phyloP scores from a whole-genome alignment of 2,888 invertebrate species.

The Podotricha telesiphe region DNA sequence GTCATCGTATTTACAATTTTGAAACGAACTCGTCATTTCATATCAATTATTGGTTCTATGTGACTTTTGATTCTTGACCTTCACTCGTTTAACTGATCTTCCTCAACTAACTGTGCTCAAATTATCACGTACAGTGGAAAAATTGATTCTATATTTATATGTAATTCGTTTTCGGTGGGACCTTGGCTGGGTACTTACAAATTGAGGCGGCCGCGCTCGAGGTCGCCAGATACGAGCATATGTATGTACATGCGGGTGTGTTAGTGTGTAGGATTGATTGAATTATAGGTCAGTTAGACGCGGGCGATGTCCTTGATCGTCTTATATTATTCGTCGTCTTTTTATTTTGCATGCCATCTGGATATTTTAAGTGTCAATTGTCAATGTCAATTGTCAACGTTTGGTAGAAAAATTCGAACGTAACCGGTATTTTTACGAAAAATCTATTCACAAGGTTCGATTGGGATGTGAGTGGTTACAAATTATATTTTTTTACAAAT shows the following conservation, averaged over 20 bases:
- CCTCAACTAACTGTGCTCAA: conserved; percentile 43
- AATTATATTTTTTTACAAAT: too few species aligned
- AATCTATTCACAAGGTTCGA: too few species aligned
- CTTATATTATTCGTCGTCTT: background rate
- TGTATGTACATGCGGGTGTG: conserved; percentile 38
- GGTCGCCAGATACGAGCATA: conserved; percentile 54
- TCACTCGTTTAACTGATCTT: conserved; percentile 44
- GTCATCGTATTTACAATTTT: too few species aligned
- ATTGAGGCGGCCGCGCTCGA: conserved; percentile 65
- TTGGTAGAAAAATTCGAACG: too few species aligned
- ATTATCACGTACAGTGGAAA: conserved; percentile 44
- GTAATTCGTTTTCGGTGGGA: conserved; percentile 54
- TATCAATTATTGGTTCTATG: background rate
- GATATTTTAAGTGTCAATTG: too few species aligned
- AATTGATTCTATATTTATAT: conserved; percentile 51
- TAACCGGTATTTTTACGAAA: background rate
- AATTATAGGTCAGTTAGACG: conserved; percentile 50
- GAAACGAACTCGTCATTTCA: too few species aligned
- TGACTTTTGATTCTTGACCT: background rate
- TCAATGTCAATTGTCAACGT: too few species aligned
- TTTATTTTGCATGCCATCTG: background rate
- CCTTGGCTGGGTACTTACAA: conserved; percentile 70
- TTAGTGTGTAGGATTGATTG: conserved; percentile 43
- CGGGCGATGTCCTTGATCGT: conserved; percentile 44
- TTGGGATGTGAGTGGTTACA: too few species aligned